Percentiles rank a stretch among this genome's conserved stretches.
Conservation (phyloP, 2,113 vertebrate genomes). For the Notiomystis cincta region DNA sequence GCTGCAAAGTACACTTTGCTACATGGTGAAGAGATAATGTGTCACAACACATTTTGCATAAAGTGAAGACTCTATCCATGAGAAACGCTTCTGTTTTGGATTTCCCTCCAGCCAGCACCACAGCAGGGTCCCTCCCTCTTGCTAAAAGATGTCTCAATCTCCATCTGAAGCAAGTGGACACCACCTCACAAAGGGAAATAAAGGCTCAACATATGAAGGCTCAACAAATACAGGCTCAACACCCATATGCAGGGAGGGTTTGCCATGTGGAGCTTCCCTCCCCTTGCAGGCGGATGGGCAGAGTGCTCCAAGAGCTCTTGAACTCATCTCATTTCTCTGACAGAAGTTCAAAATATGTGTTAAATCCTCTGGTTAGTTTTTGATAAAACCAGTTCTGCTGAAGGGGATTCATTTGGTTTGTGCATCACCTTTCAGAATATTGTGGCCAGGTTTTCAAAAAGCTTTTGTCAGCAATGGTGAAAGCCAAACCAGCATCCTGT, state of each 20-base stretch:
- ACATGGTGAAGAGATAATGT: conserved; percentile 44
- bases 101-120: conserved; percentile 1
- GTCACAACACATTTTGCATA: conserved; percentile 60
- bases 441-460: not conserved
- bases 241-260: not conserved
- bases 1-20: conserved; percentile 39
- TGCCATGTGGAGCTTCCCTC: not conserved
- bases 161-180: not conserved
- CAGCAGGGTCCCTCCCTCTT: not conserved
- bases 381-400: not conserved
- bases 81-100: conserved; percentile 16
- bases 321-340: not conserved
- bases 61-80: conserved; percentile 29
- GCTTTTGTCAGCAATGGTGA: not conserved
- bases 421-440: not conserved
- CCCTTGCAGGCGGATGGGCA: fast-evolving
- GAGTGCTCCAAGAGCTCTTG: not conserved
- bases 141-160: not conserved
- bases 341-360: not conserved
- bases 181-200: not conserved
- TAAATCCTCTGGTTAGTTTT: not conserved
- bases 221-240: not conserved
- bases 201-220: not conserved
- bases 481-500: not conserved
- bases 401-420: not conserved